These are phyloP conservation scores for Lasius platythorax DNA, from an alignment of 2,888 invertebrate species.

Conservation along the genomic window DNA sequence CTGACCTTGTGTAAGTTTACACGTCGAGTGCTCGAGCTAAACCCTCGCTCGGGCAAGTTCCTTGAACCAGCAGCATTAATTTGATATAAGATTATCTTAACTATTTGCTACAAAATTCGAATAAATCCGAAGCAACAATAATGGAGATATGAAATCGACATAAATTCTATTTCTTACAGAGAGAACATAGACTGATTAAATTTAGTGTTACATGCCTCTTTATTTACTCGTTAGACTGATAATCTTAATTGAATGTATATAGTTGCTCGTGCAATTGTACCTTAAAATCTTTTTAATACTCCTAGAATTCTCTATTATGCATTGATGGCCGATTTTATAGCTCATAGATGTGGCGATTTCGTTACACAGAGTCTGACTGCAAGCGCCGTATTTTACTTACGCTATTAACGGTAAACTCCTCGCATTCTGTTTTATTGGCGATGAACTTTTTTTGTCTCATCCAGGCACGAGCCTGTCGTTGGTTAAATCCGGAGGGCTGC, in stretches of 20 bases:
- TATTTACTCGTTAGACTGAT: not conserved
- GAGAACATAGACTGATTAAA: not conserved
- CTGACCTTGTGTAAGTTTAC: conserved; percentile 23
- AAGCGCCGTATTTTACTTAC: conserved; percentile 34
- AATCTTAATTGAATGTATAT: not conserved
- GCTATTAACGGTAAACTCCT: conserved; percentile 48
- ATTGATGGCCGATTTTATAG: not conserved
- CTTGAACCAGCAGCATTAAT: conserved; percentile 6
- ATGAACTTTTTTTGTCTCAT: conserved; percentile 67
- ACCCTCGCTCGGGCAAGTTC: not conserved
- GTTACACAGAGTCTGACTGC: conserved; percentile 9
- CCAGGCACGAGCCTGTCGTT: conserved; percentile 62
- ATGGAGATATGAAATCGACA: not conserved
- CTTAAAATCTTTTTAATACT: not conserved
- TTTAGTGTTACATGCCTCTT: not conserved
- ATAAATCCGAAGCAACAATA: not conserved
- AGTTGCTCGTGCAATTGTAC: not conserved
- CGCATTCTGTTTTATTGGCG: conserved; percentile 63
- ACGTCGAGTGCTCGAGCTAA: not conserved
- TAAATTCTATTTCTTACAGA: not conserved
- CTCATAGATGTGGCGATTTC: conserved; percentile 1
- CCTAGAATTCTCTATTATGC: not conserved
- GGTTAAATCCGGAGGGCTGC: conserved; percentile 64
- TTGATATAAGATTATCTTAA: not conserved
- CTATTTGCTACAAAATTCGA: not conserved